Conservation (phyloP, 1,140 invertebrate species). For the Tetramorium parvispinum region DNA sequence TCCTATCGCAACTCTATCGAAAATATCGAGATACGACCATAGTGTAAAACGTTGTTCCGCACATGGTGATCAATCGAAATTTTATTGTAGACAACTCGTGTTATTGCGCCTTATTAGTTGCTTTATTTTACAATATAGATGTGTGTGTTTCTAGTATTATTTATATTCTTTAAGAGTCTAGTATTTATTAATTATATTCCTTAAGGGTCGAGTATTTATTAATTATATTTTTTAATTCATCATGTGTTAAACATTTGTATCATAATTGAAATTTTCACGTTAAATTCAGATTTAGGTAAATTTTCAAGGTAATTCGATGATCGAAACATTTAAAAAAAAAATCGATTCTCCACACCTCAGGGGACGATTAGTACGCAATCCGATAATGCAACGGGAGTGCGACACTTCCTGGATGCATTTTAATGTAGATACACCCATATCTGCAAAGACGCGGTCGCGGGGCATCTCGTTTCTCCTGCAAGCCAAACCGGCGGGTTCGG, state of each 20-base stretch:
- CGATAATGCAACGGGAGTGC: background rate
- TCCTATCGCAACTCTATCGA: slow-evolving; percentile 34
- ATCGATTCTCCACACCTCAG: background rate
- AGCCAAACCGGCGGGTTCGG: slow-evolving; percentile 21
- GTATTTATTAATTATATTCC: background rate
- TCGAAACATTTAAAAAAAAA: background rate
- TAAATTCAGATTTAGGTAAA: background rate
- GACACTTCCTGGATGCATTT: background rate
- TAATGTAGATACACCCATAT: background rate
- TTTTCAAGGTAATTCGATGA: background rate
- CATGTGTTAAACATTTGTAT: background rate
- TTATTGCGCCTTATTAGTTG: background rate
- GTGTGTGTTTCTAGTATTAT: background rate
- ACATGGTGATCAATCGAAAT: background rate
- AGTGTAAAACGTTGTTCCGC: background rate
- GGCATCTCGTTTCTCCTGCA: slow-evolving; percentile 36
- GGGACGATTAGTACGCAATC: background rate
- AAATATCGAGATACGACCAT: background rate
- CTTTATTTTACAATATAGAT: background rate
- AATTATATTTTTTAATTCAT: background rate
- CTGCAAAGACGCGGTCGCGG: background rate
- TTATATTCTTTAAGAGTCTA: background rate
- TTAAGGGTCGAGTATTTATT: background rate
- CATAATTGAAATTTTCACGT: background rate
- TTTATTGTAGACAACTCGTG: background rate